A percentile compares a stretch with the other conserved stretches of the same genome.
Conservation (phyloP, 2,113 vertebrate species). For the Benitochromis conjunctus region DNA sequence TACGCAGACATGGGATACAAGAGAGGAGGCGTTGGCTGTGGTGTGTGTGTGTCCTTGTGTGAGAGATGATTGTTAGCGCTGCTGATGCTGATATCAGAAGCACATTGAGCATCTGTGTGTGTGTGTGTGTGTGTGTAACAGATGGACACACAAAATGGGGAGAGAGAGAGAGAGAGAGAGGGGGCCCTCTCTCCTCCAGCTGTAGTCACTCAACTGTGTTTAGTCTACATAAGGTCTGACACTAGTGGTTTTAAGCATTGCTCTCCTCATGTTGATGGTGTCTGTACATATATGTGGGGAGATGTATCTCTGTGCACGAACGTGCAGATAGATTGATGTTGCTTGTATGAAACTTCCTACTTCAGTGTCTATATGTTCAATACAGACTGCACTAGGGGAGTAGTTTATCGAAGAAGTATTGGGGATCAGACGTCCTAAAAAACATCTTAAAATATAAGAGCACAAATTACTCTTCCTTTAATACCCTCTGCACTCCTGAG, state of each 20-base stretch:
- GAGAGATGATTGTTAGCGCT: conserved; percentile 50
- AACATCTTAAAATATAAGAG: not conserved
- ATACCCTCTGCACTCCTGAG: not conserved
- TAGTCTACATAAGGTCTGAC: conserved; percentile 70
- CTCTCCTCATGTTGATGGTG: conserved; percentile 47
- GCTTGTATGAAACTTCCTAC: not conserved
- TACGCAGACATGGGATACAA: conserved; percentile 56
- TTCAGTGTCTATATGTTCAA: not conserved
- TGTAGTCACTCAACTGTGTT: conserved; percentile 73
- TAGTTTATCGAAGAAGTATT: not conserved
- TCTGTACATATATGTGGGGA: conserved; percentile 19
- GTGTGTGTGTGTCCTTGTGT: conserved; percentile 40
- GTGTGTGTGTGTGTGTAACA: conserved; percentile 1
- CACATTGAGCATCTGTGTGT: conserved; percentile 52
- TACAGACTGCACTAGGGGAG: not conserved
- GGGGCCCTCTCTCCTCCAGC: conserved; percentile 40
- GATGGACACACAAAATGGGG: not conserved
- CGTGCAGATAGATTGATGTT: conserved; percentile 8
- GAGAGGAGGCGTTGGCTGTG: conserved; percentile 30
- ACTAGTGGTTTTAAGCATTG: conserved; percentile 61
- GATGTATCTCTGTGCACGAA: not conserved
- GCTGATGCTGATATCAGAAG: conserved; percentile 57
- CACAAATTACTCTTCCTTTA: not conserved
- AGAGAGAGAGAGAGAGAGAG: not conserved
- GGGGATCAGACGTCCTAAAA: not conserved